Evolutionary conservation across 2,888 invertebrate species (phyloP).

Genomic region (Sabatieria punctata): DNA sequence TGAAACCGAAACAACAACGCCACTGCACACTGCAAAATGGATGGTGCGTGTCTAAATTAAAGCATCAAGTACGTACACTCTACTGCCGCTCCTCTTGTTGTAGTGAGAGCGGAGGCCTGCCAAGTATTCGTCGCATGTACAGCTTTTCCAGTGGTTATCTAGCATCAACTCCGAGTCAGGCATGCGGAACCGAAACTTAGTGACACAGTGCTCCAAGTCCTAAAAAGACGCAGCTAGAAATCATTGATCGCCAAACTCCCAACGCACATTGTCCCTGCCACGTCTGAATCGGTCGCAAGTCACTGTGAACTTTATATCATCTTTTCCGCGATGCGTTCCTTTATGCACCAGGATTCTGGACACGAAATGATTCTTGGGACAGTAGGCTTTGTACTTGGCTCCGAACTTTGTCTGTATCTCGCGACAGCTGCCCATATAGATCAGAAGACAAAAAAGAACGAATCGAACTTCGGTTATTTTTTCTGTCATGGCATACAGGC

Average conservation of each 20-base stretch:
- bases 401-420: constrained; percentile 12
- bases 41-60: too few relatives aligned
- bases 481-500: too few relatives aligned
- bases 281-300: too few relatives aligned
- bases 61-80: too few relatives aligned
- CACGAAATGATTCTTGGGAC: background rate
- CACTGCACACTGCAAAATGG: constrained; percentile 6
- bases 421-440: too few relatives aligned
- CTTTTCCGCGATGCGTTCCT: background rate
- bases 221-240: too few relatives aligned
- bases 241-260: too few relatives aligned
- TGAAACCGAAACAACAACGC: constrained; percentile 2
- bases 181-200: background rate
- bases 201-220: background rate
- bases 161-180: background rate
- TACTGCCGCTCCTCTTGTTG: too few relatives aligned
- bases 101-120: constrained; percentile 1
- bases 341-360: background rate
- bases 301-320: too few relatives aligned
- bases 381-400: background rate
- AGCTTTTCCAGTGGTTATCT: constrained; percentile 3
- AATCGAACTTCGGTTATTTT: too few relatives aligned
- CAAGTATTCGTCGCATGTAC: constrained; percentile 7
- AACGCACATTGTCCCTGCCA: too few relatives aligned
- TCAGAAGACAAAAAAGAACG: too few relatives aligned